Conservation (phyloP, 1,140 invertebrate genomes). For the Ceratitis capitata region DNA sequence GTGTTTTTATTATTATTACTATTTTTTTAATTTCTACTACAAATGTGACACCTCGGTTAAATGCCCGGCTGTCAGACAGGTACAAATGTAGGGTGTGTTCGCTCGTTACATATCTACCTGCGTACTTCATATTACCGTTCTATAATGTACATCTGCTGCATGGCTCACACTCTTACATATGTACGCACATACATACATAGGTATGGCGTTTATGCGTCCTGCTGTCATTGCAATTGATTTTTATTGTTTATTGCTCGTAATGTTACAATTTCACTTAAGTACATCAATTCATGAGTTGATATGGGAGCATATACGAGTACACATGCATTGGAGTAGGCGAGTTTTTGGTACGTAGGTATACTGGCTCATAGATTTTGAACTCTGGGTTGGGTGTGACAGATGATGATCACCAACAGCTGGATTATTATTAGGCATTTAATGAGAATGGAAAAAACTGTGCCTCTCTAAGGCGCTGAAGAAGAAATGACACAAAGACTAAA, state of each 20-base stretch:
- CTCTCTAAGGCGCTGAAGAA: no score
- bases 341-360: no score
- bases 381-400: no score
- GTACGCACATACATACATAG: no score
- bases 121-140: not conserved
- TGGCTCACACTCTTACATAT: no score
- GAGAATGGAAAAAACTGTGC: no score
- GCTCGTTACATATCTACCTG: no score
- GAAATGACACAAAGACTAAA: no score
- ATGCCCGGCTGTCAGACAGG: not conserved
- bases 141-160: constrained; percentile 14
- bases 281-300: not conserved
- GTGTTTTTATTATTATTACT: not conserved
- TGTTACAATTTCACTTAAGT: constrained; percentile 36
- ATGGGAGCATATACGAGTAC: not conserved
- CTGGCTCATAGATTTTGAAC: no score
- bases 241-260: constrained; percentile 38
- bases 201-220: constrained; percentile 2
- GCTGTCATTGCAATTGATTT: constrained; percentile 17
- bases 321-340: no score
- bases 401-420: no score
- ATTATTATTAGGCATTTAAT: no score
- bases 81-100: constrained; percentile 20
- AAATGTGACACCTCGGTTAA: constrained; percentile 17
- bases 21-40: not conserved